phyloP scores from a whole-genome alignment of 1,140 invertebrate species.

The Papilio helenus region DNA sequence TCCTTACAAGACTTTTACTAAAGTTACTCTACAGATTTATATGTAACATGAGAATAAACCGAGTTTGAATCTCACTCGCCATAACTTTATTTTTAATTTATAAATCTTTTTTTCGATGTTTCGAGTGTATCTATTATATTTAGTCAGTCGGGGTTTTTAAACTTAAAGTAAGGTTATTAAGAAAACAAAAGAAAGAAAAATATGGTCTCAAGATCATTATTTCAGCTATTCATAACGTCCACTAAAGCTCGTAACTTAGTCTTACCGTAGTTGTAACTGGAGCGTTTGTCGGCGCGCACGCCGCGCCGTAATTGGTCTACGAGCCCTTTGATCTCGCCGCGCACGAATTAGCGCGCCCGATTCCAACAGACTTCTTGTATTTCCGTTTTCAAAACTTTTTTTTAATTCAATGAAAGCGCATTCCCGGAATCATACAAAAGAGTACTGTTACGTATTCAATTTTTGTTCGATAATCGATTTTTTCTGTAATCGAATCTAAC shows the following conservation, averaged over 20 bases:
- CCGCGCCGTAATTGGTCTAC: slow-evolving; percentile 61
- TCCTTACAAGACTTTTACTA: not conserved
- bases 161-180: not conserved
- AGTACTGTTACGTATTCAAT: slow-evolving; percentile 24
- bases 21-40: too few species aligned
- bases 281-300: slow-evolving; percentile 64
- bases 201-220: not conserved
- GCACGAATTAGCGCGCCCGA: slow-evolving; percentile 62
- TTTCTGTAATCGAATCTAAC: not conserved
- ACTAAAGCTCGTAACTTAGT: slow-evolving; percentile 21
- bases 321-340: slow-evolving; percentile 69
- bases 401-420: slow-evolving; percentile 44
- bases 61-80: too few species aligned
- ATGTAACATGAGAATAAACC: too few species aligned
- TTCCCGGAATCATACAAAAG: slow-evolving; percentile 44
- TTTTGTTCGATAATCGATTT: slow-evolving; percentile 10
- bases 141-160: too few species aligned
- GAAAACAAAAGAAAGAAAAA: not conserved
- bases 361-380: slow-evolving; percentile 57
- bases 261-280: slow-evolving; percentile 52
- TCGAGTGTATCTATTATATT: too few species aligned
- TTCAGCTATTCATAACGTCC: not conserved
- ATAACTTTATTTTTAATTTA: too few species aligned
- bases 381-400: slow-evolving; percentile 56
- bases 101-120: too few species aligned